A percentile compares a stretch with the other conserved stretches of the same genome.
Evolutionary conservation across 2,797 vertebrate genomes (phyloP).

Genomic region (Neomorphus geoffroyi): DNA sequence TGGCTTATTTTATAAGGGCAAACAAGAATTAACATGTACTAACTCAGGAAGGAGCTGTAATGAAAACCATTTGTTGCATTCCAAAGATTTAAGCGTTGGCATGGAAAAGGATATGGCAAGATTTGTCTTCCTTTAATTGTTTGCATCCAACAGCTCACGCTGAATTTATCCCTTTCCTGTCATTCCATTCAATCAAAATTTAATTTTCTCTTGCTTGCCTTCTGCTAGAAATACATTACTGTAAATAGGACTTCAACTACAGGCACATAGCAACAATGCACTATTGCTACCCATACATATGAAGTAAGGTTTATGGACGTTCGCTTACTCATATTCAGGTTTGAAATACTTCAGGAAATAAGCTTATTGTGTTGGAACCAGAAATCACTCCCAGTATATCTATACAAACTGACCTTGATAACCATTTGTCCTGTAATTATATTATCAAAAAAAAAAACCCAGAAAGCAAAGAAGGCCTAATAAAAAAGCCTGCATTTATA

Average conservation of each 20-base stretch:
- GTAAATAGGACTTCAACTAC: neutral
- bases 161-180: neutral
- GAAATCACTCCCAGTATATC: constrained; percentile 59
- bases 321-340: neutral
- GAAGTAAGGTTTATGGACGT: neutral
- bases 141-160: neutral
- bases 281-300: neutral
- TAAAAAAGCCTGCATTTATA: neutral
- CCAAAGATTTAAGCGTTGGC: neutral
- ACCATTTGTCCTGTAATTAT: constrained; percentile 58
- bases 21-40: constrained; percentile 35
- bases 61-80: constrained; percentile 41
- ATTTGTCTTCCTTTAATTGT: constrained; percentile 1
- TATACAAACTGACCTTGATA: constrained; percentile 48
- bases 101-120: neutral
- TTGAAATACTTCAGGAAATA: constrained; percentile 22
- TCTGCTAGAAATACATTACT: neutral
- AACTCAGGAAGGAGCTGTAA: constrained; percentile 32
- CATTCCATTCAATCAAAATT: neutral
- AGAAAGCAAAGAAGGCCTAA: neutral
- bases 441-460: neutral
- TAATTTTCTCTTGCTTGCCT: neutral
- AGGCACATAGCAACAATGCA: neutral
- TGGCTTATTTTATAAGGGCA: neutral
- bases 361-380: constrained; percentile 26